Conservation (phyloP, 2,888 invertebrate species). For the Acholoe squamosa region DNA sequence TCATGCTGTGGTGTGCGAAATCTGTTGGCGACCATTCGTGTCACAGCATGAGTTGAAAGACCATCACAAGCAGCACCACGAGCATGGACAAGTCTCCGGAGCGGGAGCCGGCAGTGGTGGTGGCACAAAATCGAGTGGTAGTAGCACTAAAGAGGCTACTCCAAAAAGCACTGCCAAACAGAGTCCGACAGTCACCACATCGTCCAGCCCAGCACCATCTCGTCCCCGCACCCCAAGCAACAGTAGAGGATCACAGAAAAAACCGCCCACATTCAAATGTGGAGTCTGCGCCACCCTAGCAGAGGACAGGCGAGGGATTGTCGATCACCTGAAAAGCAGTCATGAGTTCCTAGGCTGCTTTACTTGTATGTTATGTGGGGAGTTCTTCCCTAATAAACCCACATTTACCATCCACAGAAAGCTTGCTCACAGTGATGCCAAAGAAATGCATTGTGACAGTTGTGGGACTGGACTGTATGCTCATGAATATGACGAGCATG, state of each 20-base stretch:
- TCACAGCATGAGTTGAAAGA: not conserved
- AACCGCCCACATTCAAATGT: not conserved
- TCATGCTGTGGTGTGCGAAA: conserved; percentile 38
- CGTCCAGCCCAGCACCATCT: not conserved
- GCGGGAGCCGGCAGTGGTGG: not conserved
- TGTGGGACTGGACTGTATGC: conserved; percentile 2
- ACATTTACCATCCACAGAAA: conserved; percentile 50
- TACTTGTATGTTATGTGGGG: conserved; percentile 46
- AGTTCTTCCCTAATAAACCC: conserved; percentile 57
- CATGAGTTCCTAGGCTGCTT: conserved; percentile 49
- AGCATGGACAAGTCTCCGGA: too few relatives aligned
- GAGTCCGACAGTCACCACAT: not conserved
- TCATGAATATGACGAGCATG: conserved; percentile 32
- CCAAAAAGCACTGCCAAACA: not conserved
- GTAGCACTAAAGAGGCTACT: not conserved
- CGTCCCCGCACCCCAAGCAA: not conserved
- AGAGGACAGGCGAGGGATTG: not conserved
- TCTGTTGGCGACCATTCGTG: conserved; percentile 53
- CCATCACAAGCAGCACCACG: not conserved
- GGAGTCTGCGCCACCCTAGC: conserved; percentile 1
- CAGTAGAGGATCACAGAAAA: not conserved
- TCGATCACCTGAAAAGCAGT: conserved; percentile 10
- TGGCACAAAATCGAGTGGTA: not conserved
- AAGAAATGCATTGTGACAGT: conserved; percentile 38
- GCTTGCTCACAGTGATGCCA: conserved; percentile 41